Conservation (phyloP, 2,888 invertebrate species). For the Lacanobia oleracea region DNA sequence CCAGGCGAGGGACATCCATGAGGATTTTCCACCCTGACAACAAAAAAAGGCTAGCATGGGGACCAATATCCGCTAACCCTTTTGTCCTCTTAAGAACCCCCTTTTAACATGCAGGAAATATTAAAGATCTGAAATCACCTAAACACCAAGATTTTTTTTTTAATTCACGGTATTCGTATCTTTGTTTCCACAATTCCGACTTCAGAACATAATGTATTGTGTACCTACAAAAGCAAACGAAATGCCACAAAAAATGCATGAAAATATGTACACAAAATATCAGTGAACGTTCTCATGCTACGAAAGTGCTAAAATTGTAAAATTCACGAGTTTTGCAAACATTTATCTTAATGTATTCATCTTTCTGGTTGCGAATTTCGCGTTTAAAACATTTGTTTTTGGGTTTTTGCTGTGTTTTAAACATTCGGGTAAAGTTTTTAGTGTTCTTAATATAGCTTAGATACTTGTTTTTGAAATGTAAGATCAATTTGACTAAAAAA, state of each 20-base stretch:
- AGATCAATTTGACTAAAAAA: neutral
- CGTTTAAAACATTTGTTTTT: conserved; percentile 22
- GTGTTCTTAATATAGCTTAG: neutral
- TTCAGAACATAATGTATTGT: neutral
- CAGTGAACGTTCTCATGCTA: conserved; percentile 12
- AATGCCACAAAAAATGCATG: conserved; percentile 13
- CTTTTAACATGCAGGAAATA: neutral
- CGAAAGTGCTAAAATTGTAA: conserved; percentile 49
- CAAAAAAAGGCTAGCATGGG: no score
- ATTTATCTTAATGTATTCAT: conserved; percentile 57
- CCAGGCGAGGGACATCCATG: no score
- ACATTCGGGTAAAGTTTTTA: neutral
- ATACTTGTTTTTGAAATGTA: neutral
- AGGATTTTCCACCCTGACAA: no score
- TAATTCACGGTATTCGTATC: neutral
- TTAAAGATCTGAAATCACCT: neutral
- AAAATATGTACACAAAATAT: conserved; percentile 49
- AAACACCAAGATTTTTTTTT: neutral
- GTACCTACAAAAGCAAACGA: conserved; percentile 19
- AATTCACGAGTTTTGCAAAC: conserved; percentile 52
- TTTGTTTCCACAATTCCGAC: conserved; percentile 5
- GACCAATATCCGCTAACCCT: no score
- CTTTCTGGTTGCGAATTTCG: conserved; percentile 36
- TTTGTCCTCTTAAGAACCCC: no score
- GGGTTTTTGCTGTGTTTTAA: conserved; percentile 1